Percentiles rank a stretch among this genome's conserved stretches.
Conservation (phyloP, 2,113 vertebrate species). For the Notarius quadriscutis region DNA sequence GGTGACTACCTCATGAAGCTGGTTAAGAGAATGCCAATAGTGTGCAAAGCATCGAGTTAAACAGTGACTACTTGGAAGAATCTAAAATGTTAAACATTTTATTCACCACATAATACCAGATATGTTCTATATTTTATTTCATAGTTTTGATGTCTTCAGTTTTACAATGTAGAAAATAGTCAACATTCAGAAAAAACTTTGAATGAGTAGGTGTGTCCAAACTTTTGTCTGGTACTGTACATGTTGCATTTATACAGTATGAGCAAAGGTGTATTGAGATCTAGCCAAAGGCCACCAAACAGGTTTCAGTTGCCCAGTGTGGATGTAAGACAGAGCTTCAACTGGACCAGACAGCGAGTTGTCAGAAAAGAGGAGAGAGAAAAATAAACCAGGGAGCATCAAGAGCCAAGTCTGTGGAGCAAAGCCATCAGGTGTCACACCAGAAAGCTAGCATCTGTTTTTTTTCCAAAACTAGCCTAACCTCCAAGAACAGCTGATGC, state of each 20-base stretch:
- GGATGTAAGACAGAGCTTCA: slow-evolving; percentile 90
- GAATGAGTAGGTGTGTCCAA: too few species aligned
- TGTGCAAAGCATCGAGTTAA: too few species aligned
- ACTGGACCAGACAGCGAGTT: slow-evolving; percentile 95
- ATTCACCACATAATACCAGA: too few species aligned
- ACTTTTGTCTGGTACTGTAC: neutral
- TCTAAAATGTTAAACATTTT: too few species aligned
- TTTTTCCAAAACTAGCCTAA: slow-evolving; percentile 87
- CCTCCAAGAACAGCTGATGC: slow-evolving; percentile 81
- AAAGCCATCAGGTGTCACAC: slow-evolving; percentile 83
- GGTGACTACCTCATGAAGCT: too few species aligned
- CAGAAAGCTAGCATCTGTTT: slow-evolving; percentile 87
- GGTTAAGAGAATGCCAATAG: too few species aligned
- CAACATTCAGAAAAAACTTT: too few species aligned
- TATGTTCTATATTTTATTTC: too few species aligned
- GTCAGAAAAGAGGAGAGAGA: slow-evolving; percentile 82
- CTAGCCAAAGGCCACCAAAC: slow-evolving; percentile 78
- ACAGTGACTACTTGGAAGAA: too few species aligned
- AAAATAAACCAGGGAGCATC: slow-evolving; percentile 90
- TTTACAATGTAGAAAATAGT: too few species aligned
- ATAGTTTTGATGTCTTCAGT: too few species aligned
- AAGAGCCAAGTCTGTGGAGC: slow-evolving; percentile 85
- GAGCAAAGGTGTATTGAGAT: slow-evolving; percentile 73
- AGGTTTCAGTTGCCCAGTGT: slow-evolving; percentile 82
- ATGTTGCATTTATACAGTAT: slow-evolving; percentile 22